These are phyloP conservation scores for Elaphurus davidianus DNA, from an alignment of 2,113 vertebrate species.

Conservation along the genomic window DNA sequence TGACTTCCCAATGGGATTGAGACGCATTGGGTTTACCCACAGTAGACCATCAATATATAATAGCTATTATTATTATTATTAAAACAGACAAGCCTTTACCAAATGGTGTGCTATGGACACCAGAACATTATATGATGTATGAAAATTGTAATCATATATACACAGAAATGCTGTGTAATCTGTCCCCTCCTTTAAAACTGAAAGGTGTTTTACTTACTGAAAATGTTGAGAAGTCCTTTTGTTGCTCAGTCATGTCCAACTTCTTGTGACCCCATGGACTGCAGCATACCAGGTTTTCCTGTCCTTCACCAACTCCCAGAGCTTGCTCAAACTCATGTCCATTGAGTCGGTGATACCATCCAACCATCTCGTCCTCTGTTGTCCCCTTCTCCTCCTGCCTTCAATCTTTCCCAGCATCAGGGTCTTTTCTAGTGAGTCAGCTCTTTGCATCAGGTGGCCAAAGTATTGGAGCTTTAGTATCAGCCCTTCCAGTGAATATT, in stretches of 20 bases:
- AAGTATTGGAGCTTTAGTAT: not conserved
- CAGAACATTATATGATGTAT: not conserved
- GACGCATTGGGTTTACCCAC: not conserved
- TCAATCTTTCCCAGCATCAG: not conserved
- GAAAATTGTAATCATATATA: not conserved
- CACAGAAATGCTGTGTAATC: not conserved
- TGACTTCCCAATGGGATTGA: not conserved
- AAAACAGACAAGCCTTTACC: not conserved
- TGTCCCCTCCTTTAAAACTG: not conserved
- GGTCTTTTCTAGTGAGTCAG: not conserved
- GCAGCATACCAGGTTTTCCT: not conserved
- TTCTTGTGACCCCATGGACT: not conserved
- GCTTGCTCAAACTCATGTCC: not conserved
- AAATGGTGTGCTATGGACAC: not conserved
- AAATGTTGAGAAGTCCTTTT: not conserved
- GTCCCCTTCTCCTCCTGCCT: not conserved
- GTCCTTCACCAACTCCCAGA: not conserved
- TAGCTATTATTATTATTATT: not conserved
- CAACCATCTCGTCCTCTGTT: not conserved
- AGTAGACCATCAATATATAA: not conserved
- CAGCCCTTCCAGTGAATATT: not conserved
- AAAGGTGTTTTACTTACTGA: not conserved
- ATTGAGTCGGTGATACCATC: not conserved
- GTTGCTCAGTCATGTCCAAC: not conserved
- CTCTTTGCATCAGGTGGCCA: not conserved